A percentile compares a stretch with the other conserved stretches of the same genome.
These are phyloP conservation scores for Melanotaenia duboulayi DNA, from an alignment of 2,113 vertebrate species.

Conservation along the genomic window DNA sequence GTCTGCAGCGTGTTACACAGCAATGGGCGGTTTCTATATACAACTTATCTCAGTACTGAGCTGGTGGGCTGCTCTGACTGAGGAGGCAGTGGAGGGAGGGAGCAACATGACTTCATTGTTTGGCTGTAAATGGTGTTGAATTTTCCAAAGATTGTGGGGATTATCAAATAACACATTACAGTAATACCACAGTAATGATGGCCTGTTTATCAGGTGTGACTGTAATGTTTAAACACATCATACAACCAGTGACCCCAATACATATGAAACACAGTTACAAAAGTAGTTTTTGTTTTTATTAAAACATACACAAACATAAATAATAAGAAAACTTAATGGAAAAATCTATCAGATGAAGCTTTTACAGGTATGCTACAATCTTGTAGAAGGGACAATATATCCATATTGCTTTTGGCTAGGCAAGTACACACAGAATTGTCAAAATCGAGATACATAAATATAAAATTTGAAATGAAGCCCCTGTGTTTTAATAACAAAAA, in stretches of 20 bases:
- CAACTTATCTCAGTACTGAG: conserved; percentile 33
- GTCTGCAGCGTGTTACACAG: conserved; percentile 54
- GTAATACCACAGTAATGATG: conserved; percentile 20
- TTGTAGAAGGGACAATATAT: conserved; percentile 71
- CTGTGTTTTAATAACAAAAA: conserved; percentile 79
- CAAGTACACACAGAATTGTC: conserved; percentile 84
- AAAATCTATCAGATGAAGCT: conserved; percentile 68
- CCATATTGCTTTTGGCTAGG: conserved; percentile 78
- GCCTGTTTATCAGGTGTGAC: conserved; percentile 18
- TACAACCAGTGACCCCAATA: conserved; percentile 19
- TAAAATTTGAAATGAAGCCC: conserved; percentile 76
- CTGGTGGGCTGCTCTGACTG: conserved; percentile 25
- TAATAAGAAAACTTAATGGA: conserved; percentile 74
- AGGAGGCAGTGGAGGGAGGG: conserved; percentile 6
- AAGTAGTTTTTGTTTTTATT: conserved; percentile 82
- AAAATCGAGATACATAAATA: conserved; percentile 81
- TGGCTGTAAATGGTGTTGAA: conserved; percentile 20
- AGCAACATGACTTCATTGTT: conserved; percentile 27
- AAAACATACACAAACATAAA: conserved; percentile 83
- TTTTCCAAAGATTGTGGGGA: conserved; percentile 35
- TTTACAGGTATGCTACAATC: conserved; percentile 75
- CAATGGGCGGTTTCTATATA: conserved; percentile 28
- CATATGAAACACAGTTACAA: conserved; percentile 70
- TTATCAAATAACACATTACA: conserved; percentile 45
- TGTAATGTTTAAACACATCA: conserved; percentile 12